phyloP scores from a whole-genome alignment of 2,888 invertebrate species.

The Hirtodrosophila confusa region DNA sequence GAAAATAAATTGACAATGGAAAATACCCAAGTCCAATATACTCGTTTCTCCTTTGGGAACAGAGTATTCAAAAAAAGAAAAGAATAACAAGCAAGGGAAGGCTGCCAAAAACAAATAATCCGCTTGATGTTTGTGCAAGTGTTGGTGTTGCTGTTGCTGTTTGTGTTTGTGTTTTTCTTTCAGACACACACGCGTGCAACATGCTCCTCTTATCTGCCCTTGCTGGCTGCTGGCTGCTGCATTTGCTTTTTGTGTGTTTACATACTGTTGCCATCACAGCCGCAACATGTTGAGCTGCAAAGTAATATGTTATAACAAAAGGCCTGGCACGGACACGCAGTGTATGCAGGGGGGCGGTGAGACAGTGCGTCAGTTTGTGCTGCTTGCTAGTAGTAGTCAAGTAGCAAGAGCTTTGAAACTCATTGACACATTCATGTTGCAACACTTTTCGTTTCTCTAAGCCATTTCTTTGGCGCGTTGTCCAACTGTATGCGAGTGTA shows the following conservation, averaged over 20 bases:
- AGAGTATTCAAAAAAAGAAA: slow-evolving; percentile 13
- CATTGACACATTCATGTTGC: slow-evolving; percentile 72
- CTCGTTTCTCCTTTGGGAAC: too few relatives aligned
- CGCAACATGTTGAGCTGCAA: slow-evolving; percentile 62
- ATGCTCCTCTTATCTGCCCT: slow-evolving; percentile 45
- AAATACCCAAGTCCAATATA: too few relatives aligned
- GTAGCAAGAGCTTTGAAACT: slow-evolving; percentile 60
- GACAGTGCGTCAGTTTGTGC: slow-evolving; percentile 29
- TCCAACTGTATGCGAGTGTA: slow-evolving; percentile 11
- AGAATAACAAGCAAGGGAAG: slow-evolving; percentile 58
- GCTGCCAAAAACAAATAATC: slow-evolving; percentile 77
- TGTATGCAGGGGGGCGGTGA: neutral
- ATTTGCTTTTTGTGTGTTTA: slow-evolving; percentile 65
- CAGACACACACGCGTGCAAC: slow-evolving; percentile 33
- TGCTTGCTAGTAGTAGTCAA: slow-evolving; percentile 31
- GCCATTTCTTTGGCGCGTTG: slow-evolving; percentile 53
- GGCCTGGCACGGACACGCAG: slow-evolving; percentile 36
- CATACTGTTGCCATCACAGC: slow-evolving; percentile 58
- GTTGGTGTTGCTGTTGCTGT: slow-evolving; percentile 32
- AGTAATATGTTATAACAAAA: slow-evolving; percentile 64
- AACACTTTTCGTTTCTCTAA: slow-evolving; percentile 61
- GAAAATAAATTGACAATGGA: too few relatives aligned
- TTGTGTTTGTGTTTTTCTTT: slow-evolving; percentile 33
- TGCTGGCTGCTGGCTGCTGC: slow-evolving; percentile 30
- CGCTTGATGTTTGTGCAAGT: slow-evolving; percentile 52